phyloP scores from a whole-genome alignment of 2,797 vertebrate genomes.

The Trachops cirrhosus region DNA sequence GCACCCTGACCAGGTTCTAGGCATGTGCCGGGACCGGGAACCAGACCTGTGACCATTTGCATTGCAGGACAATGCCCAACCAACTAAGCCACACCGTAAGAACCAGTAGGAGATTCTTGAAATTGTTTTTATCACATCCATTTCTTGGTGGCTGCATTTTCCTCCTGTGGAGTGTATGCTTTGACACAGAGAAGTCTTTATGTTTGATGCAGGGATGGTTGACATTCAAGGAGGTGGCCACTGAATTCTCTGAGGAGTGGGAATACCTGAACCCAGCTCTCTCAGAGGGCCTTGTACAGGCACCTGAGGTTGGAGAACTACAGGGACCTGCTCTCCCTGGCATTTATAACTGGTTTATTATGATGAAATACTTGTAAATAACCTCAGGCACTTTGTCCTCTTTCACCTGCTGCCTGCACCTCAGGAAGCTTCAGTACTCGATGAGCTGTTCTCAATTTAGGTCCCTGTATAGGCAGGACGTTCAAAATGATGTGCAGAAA shows the following conservation, averaged over 20 bases:
- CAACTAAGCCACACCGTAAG: too few relatives aligned
- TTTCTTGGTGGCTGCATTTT: neutral
- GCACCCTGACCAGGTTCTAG: neutral
- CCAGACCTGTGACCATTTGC: neutral
- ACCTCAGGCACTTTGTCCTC: neutral
- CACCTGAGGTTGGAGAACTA: neutral
- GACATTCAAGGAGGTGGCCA: neutral
- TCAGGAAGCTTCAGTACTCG: neutral
- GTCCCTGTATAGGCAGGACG: neutral
- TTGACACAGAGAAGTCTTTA: neutral
- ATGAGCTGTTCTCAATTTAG: neutral
- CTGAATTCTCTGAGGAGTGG: conserved; percentile 34
- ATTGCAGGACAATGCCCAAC: neutral
- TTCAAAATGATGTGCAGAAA: neutral
- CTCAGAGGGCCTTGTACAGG: neutral
- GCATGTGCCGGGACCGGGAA: neutral
- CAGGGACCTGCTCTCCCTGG: neutral
- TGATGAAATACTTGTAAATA: neutral
- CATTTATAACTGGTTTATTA: neutral
- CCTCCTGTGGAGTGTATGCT: neutral
- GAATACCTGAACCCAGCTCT: neutral
- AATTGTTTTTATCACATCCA: neutral
- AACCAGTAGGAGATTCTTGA: neutral
- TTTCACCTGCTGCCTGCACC: neutral
- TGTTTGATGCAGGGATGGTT: neutral